Evolutionary conservation across 2,797 vertebrate species (phyloP).

Genomic region (Limnodromus scolopaceus): DNA sequence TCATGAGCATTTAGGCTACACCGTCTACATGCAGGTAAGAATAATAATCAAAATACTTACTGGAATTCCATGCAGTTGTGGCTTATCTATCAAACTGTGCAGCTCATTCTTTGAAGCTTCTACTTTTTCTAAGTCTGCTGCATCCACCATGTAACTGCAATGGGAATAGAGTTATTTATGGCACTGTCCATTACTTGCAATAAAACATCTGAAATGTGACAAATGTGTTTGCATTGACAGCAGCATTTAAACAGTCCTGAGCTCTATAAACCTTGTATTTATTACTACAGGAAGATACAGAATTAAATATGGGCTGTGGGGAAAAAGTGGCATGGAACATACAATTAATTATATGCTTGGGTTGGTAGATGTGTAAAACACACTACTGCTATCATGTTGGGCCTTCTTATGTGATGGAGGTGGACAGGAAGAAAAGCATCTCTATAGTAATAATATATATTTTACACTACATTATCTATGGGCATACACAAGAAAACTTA

Average conservation of each 20-base stretch:
- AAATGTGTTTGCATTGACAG: neutral
- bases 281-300: neutral
- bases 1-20: neutral
- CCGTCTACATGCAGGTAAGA: neutral
- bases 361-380: neutral
- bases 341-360: neutral
- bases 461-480: neutral
- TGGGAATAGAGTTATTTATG: neutral
- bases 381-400: neutral
- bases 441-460: neutral
- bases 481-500: slow-evolving; percentile 58
- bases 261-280: neutral
- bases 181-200: neutral
- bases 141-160: slow-evolving; percentile 80
- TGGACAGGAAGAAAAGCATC: neutral
- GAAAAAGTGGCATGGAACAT: neutral
- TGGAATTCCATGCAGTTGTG: slow-evolving; percentile 77
- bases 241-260: neutral
- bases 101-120: slow-evolving; percentile 80
- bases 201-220: neutral
- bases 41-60: slow-evolving; percentile 63
- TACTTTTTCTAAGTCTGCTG: slow-evolving; percentile 78
- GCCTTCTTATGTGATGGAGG: neutral
- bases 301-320: neutral
- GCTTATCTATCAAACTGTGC: slow-evolving; percentile 78